Evolutionary conservation across 2,888 invertebrate genomes (phyloP).

Genomic region (Aelia acuminata): DNA sequence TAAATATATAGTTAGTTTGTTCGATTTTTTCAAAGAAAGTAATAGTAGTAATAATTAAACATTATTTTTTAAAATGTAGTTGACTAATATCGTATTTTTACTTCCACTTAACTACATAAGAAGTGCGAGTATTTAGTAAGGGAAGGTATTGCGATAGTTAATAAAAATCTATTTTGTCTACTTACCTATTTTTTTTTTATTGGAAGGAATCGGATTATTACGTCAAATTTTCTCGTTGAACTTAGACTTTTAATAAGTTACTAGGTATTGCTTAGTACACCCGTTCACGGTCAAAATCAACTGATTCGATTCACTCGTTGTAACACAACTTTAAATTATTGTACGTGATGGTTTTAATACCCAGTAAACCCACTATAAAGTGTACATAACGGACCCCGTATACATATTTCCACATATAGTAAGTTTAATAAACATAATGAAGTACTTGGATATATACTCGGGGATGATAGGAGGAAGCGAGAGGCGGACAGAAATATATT

Average conservation of each 20-base stretch:
- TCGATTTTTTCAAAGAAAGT: no score
- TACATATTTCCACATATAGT: background rate
- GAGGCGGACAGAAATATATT: slow-evolving; percentile 31
- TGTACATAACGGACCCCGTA: background rate
- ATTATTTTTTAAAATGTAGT: no score
- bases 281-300: background rate
- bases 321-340: background rate
- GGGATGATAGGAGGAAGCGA: slow-evolving; percentile 13
- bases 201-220: no score
- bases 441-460: background rate
- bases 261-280: background rate
- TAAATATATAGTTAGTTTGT: no score
- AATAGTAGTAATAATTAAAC: no score
- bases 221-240: background rate
- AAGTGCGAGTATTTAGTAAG: no score
- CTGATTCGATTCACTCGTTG: background rate
- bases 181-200: no score
- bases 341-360: background rate
- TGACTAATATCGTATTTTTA: no score
- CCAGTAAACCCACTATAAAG: background rate
- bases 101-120: no score
- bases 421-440: background rate
- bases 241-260: background rate
- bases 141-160: no score
- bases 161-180: no score